Evolutionary conservation across 2,797 vertebrate genomes (phyloP).

Genomic region (Muscicapa striata): DNA sequence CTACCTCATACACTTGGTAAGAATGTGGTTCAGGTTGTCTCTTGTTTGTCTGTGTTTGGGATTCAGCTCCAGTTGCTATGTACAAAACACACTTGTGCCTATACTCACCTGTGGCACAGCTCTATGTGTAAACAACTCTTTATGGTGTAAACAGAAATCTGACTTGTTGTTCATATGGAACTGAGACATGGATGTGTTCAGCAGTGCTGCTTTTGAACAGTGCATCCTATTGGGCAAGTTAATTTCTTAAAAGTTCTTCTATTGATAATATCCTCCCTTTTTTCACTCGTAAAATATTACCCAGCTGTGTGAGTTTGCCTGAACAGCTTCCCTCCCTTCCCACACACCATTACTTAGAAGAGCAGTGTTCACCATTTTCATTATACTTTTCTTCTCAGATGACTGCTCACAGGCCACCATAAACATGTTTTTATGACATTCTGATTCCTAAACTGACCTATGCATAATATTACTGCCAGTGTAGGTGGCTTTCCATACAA

Average conservation of each 20-base stretch:
- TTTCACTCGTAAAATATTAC: neutral
- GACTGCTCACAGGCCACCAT: neutral
- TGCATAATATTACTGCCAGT: neutral
- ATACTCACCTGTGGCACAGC: neutral
- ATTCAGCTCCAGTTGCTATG: neutral
- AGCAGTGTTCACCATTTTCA: neutral
- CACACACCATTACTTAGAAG: neutral
- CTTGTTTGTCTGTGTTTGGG: neutral
- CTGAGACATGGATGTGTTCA: neutral
- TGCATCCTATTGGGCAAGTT: neutral
- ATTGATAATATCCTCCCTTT: neutral
- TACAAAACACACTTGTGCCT: neutral
- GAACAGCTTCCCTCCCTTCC: neutral
- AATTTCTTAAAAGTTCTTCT: neutral
- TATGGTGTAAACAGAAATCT: neutral
- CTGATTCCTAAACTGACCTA: neutral
- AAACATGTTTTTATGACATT: neutral
- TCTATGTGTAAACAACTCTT: neutral
- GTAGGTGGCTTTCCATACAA: neutral
- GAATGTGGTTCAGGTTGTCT: neutral
- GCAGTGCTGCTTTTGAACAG: neutral
- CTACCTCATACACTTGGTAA: neutral
- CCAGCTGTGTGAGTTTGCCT: neutral
- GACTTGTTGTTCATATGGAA: neutral
- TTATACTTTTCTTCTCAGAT: neutral